Evolutionary conservation across 2,113 vertebrate genomes (phyloP).

Genomic region (Trochalopteron elliotii): DNA sequence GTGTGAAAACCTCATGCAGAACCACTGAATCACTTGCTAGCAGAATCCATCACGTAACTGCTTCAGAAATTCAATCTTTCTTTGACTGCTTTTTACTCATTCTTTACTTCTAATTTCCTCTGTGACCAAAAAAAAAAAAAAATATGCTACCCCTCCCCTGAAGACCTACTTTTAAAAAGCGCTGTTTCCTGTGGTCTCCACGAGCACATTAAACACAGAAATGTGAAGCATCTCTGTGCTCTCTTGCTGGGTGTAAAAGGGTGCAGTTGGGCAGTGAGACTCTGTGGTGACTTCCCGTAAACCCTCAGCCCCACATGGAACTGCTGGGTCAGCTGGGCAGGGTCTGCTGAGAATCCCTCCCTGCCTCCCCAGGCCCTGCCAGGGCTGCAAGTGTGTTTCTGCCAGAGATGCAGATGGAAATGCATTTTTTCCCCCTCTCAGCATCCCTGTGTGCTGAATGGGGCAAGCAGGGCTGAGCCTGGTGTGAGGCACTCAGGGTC

Average conservation of each 20-base stretch:
- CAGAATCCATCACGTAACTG: neutral
- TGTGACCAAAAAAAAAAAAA: neutral
- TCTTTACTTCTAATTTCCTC: neutral
- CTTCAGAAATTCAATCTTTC: neutral
- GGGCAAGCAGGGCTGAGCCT: neutral
- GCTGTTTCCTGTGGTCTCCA: constrained; percentile 52
- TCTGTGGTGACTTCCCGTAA: neutral
- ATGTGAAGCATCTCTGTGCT: neutral
- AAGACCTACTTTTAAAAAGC: neutral
- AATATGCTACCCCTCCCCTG: neutral
- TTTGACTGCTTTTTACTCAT: neutral
- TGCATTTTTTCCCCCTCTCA: accelerated
- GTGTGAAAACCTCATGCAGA: constrained; percentile 7
- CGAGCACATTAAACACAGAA: neutral
- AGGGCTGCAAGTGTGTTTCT: accelerated
- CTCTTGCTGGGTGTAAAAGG: neutral
- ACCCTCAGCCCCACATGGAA: accelerated
- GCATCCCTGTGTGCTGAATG: neutral
- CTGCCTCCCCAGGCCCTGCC: neutral
- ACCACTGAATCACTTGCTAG: neutral
- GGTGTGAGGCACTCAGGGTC: neutral
- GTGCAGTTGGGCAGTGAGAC: neutral
- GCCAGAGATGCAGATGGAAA: neutral
- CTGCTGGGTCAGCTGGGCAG: neutral
- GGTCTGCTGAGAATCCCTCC: neutral